Conservation (phyloP, 2,113 vertebrate species). For the Oryzias melastigma region DNA sequence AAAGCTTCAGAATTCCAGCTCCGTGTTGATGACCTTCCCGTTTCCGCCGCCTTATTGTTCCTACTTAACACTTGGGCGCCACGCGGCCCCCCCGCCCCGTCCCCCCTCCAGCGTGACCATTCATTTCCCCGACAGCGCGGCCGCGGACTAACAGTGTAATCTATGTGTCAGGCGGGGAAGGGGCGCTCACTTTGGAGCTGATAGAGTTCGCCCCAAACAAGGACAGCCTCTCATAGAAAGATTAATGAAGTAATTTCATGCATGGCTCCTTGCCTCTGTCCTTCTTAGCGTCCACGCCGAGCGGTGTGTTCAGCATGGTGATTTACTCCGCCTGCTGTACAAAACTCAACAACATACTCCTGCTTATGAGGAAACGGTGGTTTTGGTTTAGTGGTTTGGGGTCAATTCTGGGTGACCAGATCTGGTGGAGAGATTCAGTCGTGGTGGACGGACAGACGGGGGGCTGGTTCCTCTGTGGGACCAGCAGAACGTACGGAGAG, state of each 20-base stretch:
- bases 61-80: constrained; percentile 63
- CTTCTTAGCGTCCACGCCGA: constrained; percentile 66
- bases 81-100: constrained; percentile 43
- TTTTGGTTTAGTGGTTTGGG: no score
- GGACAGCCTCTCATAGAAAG: constrained; percentile 76
- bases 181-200: constrained; percentile 67
- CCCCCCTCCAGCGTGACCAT: constrained; percentile 53
- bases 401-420: no score
- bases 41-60: constrained; percentile 44
- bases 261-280: constrained; percentile 77
- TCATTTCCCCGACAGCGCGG: constrained; percentile 59
- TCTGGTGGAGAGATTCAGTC: no score
- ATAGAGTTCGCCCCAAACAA: constrained; percentile 78
- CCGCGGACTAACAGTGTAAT: constrained; percentile 66
- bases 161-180: constrained; percentile 68
- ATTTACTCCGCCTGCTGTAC: constrained; percentile 69
- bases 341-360: constrained; percentile 65
- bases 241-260: constrained; percentile 80
- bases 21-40: constrained; percentile 51
- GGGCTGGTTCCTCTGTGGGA: constrained; percentile 39
- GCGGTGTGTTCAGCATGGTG: constrained; percentile 61
- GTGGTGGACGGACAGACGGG: no score
- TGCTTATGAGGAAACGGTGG: constrained; percentile 45
- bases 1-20: no score
- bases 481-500: constrained; percentile 23